These are phyloP conservation scores for Pelochelys cantorii DNA, from an alignment of 2,797 vertebrate genomes.

Conservation along the genomic window DNA sequence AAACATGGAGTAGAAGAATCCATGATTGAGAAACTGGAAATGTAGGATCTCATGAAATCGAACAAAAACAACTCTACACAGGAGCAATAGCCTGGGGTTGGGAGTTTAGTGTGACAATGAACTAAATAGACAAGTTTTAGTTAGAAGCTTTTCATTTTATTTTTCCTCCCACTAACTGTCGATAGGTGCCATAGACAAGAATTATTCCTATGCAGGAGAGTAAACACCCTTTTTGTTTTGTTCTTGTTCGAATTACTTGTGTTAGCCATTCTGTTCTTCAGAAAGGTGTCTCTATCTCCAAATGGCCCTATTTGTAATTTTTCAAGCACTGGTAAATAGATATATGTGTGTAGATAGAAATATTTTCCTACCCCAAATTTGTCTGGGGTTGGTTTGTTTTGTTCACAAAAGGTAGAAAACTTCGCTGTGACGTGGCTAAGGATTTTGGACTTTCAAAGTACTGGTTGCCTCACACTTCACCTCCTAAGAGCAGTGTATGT, in stretches of 20 bases:
- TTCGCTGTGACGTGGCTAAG: not conserved
- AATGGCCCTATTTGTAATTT: not conserved
- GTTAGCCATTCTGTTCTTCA: not conserved
- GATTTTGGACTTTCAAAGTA: not conserved
- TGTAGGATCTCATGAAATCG: not conserved
- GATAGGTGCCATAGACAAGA: not conserved
- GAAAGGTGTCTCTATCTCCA: not conserved
- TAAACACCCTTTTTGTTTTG: not conserved
- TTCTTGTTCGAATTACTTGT: not conserved
- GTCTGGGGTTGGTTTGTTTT: not conserved
- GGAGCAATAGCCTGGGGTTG: not conserved
- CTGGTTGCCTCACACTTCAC: not conserved
- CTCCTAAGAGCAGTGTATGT: not conserved
- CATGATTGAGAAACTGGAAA: conserved; percentile 6
- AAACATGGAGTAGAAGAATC: not conserved
- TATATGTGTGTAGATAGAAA: not conserved
- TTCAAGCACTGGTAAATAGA: not conserved
- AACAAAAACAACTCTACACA: not conserved
- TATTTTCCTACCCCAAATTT: not conserved
- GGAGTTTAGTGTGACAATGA: rapidly evolving
- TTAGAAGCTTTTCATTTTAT: not conserved
- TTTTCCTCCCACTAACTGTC: not conserved
- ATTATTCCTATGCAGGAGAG: not conserved
- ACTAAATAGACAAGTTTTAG: not conserved
- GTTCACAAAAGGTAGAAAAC: not conserved